These are phyloP conservation scores for Acromyrmex heyeri DNA, from an alignment of 1,140 invertebrate species.

Conservation along the genomic window DNA sequence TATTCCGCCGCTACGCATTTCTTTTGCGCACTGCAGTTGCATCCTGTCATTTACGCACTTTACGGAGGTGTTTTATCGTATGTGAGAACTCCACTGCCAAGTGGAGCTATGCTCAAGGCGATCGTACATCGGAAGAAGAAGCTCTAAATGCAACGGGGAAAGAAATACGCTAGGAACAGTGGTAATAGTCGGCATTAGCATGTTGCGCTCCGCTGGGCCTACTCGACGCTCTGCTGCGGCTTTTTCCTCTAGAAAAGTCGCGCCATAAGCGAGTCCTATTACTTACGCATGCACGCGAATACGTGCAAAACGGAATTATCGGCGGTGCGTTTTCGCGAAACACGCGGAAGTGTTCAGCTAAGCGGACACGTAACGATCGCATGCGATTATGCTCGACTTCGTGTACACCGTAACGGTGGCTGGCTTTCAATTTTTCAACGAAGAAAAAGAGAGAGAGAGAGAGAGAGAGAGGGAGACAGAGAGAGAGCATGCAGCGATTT, in stretches of 20 bases:
- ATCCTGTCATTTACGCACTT: conserved; percentile 17
- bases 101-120: conserved; percentile 9
- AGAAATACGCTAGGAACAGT: conserved; percentile 33
- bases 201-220: conserved; percentile 28
- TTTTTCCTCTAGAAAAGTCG: background rate
- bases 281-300: conserved; percentile 15
- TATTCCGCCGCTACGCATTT: background rate
- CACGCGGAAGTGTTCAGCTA: conserved; percentile 26
- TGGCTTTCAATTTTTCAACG: conserved; percentile 33
- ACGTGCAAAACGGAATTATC: background rate
- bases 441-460: background rate
- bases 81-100: conserved; percentile 47
- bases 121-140: background rate
- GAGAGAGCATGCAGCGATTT: conserved; percentile 38
- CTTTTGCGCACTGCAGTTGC: background rate
- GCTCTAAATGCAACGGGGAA: background rate
- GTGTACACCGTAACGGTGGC: background rate
- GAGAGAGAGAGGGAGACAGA: background rate
- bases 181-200: conserved; percentile 47
- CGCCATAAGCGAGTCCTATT: background rate
- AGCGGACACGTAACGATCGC: conserved; percentile 17
- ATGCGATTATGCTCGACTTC: conserved; percentile 33
- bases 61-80: conserved; percentile 47
- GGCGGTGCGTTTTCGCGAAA: conserved; percentile 44
- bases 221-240: background rate